phyloP scores from a whole-genome alignment of 2,797 vertebrate genomes.

The Mycteria americana region DNA sequence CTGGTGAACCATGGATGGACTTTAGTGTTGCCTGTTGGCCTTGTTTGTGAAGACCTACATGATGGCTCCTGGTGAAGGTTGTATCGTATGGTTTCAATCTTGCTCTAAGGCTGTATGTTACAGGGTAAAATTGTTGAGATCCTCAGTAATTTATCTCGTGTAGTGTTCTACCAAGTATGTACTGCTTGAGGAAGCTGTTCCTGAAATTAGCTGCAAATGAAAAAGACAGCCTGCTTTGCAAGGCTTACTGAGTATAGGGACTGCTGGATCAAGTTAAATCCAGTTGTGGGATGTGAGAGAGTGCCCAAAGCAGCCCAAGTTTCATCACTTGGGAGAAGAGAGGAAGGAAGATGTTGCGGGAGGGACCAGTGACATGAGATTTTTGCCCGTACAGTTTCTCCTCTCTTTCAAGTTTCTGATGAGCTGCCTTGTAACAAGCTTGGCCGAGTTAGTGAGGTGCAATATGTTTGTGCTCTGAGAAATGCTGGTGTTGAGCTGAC shows the following conservation, averaged over 20 bases:
- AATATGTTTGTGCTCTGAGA: not conserved
- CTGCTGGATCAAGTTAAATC: not conserved
- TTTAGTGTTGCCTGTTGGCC: not conserved
- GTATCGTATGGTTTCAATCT: rapidly evolving
- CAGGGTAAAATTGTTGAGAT: not conserved
- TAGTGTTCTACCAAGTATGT: not conserved
- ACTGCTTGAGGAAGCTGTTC: not conserved
- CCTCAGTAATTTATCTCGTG: not conserved
- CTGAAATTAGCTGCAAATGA: not conserved
- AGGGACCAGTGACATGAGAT: rapidly evolving
- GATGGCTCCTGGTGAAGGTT: not conserved
- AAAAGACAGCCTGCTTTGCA: not conserved
- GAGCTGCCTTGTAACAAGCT: not conserved
- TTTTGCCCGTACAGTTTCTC: not conserved
- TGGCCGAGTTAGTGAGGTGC: rapidly evolving
- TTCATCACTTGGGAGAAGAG: not conserved
- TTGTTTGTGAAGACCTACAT: not conserved
- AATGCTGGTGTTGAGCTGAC: not conserved
- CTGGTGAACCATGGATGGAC: rapidly evolving
- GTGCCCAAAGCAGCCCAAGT: not conserved
- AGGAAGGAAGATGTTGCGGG: not conserved
- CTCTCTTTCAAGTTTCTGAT: not conserved
- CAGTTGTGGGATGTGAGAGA: not conserved
- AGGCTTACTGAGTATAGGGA: rapidly evolving
- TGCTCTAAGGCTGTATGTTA: not conserved